Evolutionary conservation across 1,140 invertebrate genomes (phyloP), one percentile per base, ranked within the genome.

Genomic region (Ctenoplectra terminalis): DNA sequence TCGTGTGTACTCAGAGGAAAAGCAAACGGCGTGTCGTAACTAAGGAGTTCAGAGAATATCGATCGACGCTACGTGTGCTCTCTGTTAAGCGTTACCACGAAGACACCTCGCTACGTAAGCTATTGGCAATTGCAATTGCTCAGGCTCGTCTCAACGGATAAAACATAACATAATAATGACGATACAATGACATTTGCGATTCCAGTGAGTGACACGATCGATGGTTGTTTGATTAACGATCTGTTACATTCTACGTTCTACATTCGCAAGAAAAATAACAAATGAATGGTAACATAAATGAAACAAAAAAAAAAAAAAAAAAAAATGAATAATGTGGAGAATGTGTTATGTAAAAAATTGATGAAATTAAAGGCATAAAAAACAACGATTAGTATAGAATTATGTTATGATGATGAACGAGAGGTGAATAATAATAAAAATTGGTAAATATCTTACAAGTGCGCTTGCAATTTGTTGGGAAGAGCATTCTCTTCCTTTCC

Each of bases 401-500:
- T 26, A 85, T 26, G 69, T 87, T 82, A 84, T 37, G 40, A 69
- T 72, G 67, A 78, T 63, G 67, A 74, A 75, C 48, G 86, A 88
- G 71, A 75, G 37, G 74, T 87, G 87, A 90, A 83, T 92, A 91
- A 93, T 93, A 93, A 93, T 92, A 93, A 93, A 92, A 92, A 93
- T 73, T 92, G 83, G 87, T 92, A 94, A 94, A 94, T 94, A 93
- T 95, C 95, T 95, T 95, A 96, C 95, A 95, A 95, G 94, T 95
- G 95, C 94, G 94, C 94, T 95, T 95, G 95, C 93, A 95, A 95
- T 95, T 95, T 96, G 95, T 94, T 95, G 94, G 94, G 95, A 94
- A 95, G 95, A 94, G 95, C 95, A 95, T 95, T 96, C 94, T 96
- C 95, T 94, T 95, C 95, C 93, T 95, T 95, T 94, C 95, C 95